These are phyloP conservation scores for Vulpes vulpes DNA, from an alignment of 2,113 vertebrate species.

Conservation along the genomic window DNA sequence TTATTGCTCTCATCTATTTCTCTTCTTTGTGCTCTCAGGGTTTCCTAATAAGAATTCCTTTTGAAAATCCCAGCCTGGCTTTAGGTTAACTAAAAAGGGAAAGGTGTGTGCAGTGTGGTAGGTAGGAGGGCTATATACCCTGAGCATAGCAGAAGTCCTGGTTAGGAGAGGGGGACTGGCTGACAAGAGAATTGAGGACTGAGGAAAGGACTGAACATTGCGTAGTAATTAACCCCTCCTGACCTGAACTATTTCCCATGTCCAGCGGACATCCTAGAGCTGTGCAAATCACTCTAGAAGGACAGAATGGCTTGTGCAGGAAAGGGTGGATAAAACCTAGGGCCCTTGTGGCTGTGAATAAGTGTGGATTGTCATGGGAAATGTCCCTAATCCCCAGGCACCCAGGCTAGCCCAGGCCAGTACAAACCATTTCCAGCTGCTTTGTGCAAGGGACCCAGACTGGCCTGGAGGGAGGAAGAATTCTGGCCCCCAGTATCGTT, in stretches of 20 bases:
- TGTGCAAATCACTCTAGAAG: not conserved
- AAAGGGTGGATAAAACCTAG: not conserved
- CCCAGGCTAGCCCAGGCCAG: not conserved
- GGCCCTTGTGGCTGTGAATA: not conserved
- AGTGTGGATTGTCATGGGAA: not conserved
- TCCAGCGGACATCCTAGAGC: not conserved
- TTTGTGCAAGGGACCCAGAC: not conserved
- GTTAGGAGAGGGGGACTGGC: constrained; percentile 8
- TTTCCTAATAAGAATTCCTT: constrained; percentile 67
- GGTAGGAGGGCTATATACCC: not conserved
- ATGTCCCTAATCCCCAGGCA: not conserved
- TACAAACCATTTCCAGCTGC: not conserved
- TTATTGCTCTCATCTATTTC: constrained; percentile 72
- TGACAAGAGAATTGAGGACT: not conserved
- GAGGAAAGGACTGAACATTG: not conserved
- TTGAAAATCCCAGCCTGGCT: constrained; percentile 54
- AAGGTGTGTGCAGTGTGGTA: not conserved
- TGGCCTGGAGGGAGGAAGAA: not conserved
- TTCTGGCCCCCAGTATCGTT: not conserved
- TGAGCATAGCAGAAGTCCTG: not conserved
- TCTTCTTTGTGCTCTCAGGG: constrained; percentile 72
- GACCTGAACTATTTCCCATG: not conserved
- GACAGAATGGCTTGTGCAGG: not conserved
- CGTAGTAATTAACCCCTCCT: not conserved
- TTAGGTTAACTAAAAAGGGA: constrained; percentile 58